These are phyloP conservation scores for Dryocosmus kuriphilus DNA, from an alignment of 2,888 invertebrate species.

Conservation along the genomic window DNA sequence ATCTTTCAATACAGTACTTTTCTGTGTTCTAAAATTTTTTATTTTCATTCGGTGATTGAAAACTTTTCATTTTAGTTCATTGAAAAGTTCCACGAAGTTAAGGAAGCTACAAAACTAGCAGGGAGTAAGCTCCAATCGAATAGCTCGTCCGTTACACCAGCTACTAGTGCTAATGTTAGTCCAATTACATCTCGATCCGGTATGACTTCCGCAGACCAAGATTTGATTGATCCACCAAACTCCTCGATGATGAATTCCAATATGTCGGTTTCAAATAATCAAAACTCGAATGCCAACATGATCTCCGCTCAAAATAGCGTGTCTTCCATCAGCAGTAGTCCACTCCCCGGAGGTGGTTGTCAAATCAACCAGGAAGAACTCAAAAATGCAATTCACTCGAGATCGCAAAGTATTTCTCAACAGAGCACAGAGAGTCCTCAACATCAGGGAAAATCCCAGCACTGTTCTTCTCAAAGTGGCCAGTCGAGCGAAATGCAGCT, in stretches of 20 bases:
- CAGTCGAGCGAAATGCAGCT: constrained; percentile 88
- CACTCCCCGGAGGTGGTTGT: constrained; percentile 71
- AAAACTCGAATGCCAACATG: constrained; percentile 75
- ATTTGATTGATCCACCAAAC: constrained; percentile 80
- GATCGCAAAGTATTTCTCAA: constrained; percentile 74
- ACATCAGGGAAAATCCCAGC: constrained; percentile 79
- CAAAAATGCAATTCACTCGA: constrained; percentile 74
- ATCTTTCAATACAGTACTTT: constrained; percentile 46
- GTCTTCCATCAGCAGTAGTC: constrained; percentile 75
- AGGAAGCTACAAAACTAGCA: constrained; percentile 92
- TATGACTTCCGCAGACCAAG: constrained; percentile 77
- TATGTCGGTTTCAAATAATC: constrained; percentile 75
- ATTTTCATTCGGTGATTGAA: neutral
- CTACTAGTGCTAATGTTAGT: constrained; percentile 92
- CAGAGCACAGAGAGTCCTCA: constrained; percentile 82
- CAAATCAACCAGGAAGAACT: constrained; percentile 75
- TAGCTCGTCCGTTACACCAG: constrained; percentile 88
- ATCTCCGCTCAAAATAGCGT: constrained; percentile 75
- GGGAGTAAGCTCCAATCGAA: constrained; percentile 81
- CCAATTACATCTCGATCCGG: constrained; percentile 87
- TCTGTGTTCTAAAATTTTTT: constrained; percentile 40
- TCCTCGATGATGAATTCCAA: constrained; percentile 78
- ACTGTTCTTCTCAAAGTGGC: constrained; percentile 67
- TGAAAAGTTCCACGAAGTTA: constrained; percentile 98
- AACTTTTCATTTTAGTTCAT: constrained; percentile 86